Percentiles rank a stretch among this genome's conserved stretches.
Evolutionary conservation across 2,797 vertebrate species (phyloP).

Genomic region (Lithobates pipiens): DNA sequence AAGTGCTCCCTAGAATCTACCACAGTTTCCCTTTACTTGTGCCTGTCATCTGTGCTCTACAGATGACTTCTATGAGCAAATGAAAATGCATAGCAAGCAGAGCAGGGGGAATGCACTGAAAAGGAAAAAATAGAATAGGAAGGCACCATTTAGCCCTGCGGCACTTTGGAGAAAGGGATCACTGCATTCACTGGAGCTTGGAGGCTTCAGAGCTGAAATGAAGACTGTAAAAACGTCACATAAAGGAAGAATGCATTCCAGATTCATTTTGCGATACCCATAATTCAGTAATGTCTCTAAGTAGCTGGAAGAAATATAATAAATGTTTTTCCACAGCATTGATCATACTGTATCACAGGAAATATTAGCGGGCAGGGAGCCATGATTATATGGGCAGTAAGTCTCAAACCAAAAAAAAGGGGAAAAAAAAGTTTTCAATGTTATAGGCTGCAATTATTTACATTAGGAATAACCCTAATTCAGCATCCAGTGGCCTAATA

Average conservation of each 20-base stretch:
- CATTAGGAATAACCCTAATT: constrained; percentile 79
- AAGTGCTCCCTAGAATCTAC: not conserved
- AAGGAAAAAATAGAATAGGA: constrained; percentile 70
- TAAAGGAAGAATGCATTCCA: constrained; percentile 95
- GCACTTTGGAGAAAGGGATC: constrained; percentile 87
- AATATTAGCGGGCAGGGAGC: constrained; percentile 91
- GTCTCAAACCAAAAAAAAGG: constrained; percentile 70
- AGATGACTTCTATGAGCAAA: constrained; percentile 68
- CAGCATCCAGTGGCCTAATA: constrained; percentile 76
- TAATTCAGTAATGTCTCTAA: constrained; percentile 97
- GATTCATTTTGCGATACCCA: constrained; percentile 87
- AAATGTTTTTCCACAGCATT: constrained; percentile 95
- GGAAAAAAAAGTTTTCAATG: constrained; percentile 74
- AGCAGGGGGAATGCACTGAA: constrained; percentile 75
- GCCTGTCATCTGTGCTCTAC: constrained; percentile 68
- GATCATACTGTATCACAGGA: constrained; percentile 91
- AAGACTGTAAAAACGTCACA: constrained; percentile 98
- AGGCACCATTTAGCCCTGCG: constrained; percentile 78
- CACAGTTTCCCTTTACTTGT: constrained; percentile 60
- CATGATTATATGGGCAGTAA: constrained; percentile 84
- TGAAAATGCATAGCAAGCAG: constrained; percentile 74
- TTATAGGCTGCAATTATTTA: constrained; percentile 84
- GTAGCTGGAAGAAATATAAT: constrained; percentile 98
- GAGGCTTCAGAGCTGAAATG: constrained; percentile 98
- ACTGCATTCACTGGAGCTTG: constrained; percentile 87